Conservation (phyloP, 2,113 vertebrate genomes). For the Danio rerio region GRCz12tu NC_133183.1:13001501-13002000, state of each 20-base stretch:
- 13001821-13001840: neutral
- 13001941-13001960: neutral
- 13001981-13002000: neutral
- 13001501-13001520: neutral
- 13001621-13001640: constrained; percentile 18
- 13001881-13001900: neutral
- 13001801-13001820: neutral
- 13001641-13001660: constrained; percentile 8
- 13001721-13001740: neutral
- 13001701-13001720: neutral
- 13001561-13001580: neutral
- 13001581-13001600: neutral
- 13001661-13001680: constrained; percentile 61
- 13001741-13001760: neutral
- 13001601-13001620: neutral
- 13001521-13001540: neutral
- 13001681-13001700: neutral
- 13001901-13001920: neutral
- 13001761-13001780: neutral
- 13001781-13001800: neutral
- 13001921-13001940: neutral
- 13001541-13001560: neutral
- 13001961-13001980: neutral
- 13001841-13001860: neutral
- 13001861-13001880: neutral